Conservation (phyloP, 2,888 invertebrate genomes). For the Syrista parreyssii region DNA sequence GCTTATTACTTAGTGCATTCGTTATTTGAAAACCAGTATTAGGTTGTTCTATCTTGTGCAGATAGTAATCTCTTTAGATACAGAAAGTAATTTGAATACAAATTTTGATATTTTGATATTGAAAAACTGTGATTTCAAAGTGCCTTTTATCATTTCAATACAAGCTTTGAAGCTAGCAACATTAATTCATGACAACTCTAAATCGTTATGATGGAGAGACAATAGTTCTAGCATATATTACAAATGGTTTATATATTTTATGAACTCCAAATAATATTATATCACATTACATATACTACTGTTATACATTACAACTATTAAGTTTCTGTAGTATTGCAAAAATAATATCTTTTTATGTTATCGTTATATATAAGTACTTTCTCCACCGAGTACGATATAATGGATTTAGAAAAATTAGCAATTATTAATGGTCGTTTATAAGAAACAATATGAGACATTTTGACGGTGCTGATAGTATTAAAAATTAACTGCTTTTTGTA, state of each 20-base stretch:
- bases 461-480: not conserved
- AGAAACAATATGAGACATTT: not conserved
- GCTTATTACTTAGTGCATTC: not conserved
- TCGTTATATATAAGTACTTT: not conserved
- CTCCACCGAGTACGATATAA: not conserved
- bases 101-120: not conserved
- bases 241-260: not conserved
- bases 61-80: not conserved
- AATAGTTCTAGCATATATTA: not conserved
- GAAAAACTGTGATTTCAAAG: not conserved
- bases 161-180: not conserved
- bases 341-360: not conserved
- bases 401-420: not conserved
- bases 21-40: not conserved
- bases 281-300: not conserved
- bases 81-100: not conserved
- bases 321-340: not conserved
- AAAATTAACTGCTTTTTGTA: not conserved
- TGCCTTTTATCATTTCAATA: not conserved
- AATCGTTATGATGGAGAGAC: not conserved
- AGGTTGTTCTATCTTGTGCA: not conserved
- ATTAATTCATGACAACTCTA: not conserved
- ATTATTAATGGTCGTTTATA: not conserved
- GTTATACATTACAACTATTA: not conserved
- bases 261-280: conserved; percentile 2